Evolutionary conservation across 2,888 invertebrate species (phyloP), one percentile per base, ranked within the genome.

Genomic region (Marronus borbonicus): DNA sequence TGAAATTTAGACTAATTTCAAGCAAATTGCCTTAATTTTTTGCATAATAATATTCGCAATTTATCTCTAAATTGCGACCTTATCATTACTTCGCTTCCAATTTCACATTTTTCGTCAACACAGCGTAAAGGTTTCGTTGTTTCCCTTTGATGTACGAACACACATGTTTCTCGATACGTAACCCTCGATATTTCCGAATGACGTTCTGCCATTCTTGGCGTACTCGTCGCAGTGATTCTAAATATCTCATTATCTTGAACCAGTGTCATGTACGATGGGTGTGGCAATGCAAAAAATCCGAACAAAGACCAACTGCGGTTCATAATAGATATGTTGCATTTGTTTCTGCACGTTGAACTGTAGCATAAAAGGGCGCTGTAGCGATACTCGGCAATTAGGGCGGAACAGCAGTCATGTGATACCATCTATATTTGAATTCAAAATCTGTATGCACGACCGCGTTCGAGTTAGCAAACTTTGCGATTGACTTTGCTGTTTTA

Each of bases 321-420:
- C 82, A 85, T 86, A 87, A 87, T 87, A 85, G 86, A 86, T 83
- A 84, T 86, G 86, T 86, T 84, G 86, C 86, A 85, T 86, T 87
- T 86, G 87, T 87, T 87, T 87, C 87, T 85, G 87, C 86, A 84
- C 85, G 82, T 84, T 84, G 82, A 82, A 85, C 85, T 84, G 84
- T 82, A 78, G 81, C 83, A 86, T 86, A 87, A 85, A 72, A 87
- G 86, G 86, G 86, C 84, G 85, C 82, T 85, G 86, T 85, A 87
- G 85, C 86, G 87, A 88, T 87, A 87, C 87, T 87, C 83, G 82
- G 86, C 85, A 86, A 88, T 88, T 87, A 88, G 87, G 88, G 88
- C 87, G 87, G 87, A 83, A 81, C 86, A 83, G 82, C 84, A 86
- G 87, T 85, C 85, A 86, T 85, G 82, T 82, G 88, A 88, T 87